Conservation (phyloP, 2,888 invertebrate genomes). For the Boloria euphrosyne region DNA sequence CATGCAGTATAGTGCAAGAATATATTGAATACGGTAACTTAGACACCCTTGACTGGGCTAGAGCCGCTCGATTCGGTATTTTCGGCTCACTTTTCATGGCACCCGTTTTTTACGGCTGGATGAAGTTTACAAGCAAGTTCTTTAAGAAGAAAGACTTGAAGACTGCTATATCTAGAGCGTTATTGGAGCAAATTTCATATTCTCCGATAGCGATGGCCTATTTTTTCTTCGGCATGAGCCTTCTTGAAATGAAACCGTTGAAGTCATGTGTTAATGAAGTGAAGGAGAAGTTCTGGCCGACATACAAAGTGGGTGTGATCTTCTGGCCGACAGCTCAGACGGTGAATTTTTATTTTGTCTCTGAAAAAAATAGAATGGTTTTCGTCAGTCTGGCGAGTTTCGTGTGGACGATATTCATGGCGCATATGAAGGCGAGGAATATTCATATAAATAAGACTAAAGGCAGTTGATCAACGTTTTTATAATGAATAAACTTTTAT, state of each 20-base stretch:
- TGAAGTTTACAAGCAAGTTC: constrained; percentile 75
- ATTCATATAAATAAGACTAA: neutral
- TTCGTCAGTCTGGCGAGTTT: constrained; percentile 88
- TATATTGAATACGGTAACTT: constrained; percentile 61
- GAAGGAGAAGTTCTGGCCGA: constrained; percentile 86
- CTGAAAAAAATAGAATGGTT: constrained; percentile 87
- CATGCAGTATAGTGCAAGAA: constrained; percentile 86
- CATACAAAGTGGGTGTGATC: constrained; percentile 85
- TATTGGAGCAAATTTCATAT: constrained; percentile 87
- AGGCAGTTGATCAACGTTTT: neutral
- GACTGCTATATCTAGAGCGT: constrained; percentile 64
- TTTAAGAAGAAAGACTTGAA: constrained; percentile 55
- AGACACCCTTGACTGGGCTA: constrained; percentile 76
- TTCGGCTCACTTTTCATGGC: constrained; percentile 90
- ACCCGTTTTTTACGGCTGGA: constrained; percentile 89
- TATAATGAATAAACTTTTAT: neutral
- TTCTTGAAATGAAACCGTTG: constrained; percentile 85
- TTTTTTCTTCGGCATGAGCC: constrained; percentile 89
- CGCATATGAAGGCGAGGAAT: constrained; percentile 85
- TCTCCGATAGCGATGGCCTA: constrained; percentile 87
- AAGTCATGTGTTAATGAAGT: constrained; percentile 85
- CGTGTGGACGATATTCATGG: constrained; percentile 89
- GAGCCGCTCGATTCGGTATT: constrained; percentile 86
- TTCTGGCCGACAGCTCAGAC: constrained; percentile 89
- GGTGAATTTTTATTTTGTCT: constrained; percentile 86